Conservation (phyloP, 2,113 vertebrate species). For the Abramis brama region DNA sequence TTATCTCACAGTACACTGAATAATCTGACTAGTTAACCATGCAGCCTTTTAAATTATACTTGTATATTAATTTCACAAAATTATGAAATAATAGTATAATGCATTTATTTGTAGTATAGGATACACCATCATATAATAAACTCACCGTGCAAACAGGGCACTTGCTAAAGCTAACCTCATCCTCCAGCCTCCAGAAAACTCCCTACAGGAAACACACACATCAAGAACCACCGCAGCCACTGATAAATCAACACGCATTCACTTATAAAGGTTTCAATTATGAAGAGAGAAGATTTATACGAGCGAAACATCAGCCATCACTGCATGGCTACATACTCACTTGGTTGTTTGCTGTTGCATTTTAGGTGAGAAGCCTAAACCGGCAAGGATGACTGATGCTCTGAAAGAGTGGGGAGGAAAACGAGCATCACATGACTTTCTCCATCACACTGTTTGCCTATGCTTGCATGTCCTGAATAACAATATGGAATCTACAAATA, state of each 20-base stretch:
- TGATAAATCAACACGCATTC: background rate
- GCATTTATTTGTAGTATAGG: background rate
- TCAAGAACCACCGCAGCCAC: background rate
- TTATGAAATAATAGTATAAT: background rate
- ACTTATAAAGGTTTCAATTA: background rate
- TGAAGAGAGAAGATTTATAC: background rate
- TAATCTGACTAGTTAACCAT: background rate
- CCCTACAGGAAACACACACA: conserved; percentile 74
- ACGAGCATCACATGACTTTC: background rate
- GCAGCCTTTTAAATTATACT: background rate
- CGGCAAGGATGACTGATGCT: conserved; percentile 94
- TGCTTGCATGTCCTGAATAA: background rate
- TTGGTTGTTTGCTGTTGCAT: conserved; percentile 96
- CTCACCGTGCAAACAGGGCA: conserved; percentile 93
- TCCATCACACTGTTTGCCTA: background rate
- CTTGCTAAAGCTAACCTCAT: conserved; percentile 96
- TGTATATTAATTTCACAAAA: too few species aligned
- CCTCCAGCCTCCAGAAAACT: conserved; percentile 98
- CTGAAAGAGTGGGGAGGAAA: conserved; percentile 64
- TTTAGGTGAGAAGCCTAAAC: conserved; percentile 89
- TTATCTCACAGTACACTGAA: background rate
- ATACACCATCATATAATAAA: background rate
- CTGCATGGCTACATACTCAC: conserved; percentile 73
- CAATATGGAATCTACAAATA: background rate
- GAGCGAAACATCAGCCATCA: too few species aligned